Conservation (phyloP, 2,113 vertebrate genomes). For the Tenebrosternarchus preto region DNA sequence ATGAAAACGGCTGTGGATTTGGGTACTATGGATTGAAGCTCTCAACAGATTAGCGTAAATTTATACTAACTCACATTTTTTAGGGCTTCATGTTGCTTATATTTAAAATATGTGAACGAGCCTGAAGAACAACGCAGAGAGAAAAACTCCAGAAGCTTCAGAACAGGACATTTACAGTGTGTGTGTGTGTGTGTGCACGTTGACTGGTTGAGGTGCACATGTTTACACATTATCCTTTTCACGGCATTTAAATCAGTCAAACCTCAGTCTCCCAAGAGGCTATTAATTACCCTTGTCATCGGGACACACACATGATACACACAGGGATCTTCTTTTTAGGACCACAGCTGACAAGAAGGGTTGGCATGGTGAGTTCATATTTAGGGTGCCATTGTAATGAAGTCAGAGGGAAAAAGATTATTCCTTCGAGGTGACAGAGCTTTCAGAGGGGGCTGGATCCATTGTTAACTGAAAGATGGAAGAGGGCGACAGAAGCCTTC, state of each 20-base stretch:
- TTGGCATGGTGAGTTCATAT: conserved; percentile 48
- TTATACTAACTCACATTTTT: too few species aligned
- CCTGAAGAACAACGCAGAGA: background rate
- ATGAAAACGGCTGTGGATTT: too few species aligned
- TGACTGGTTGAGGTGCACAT: conserved; percentile 24
- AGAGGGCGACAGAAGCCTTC: conserved; percentile 44
- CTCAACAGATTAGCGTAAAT: too few species aligned
- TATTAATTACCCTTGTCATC: conserved; percentile 59
- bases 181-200: conserved; percentile 35
- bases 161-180: background rate
- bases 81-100: too few species aligned
- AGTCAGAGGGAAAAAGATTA: conserved; percentile 54
- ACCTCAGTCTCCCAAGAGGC: conserved; percentile 45
- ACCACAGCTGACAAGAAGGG: conserved; percentile 44
- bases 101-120: background rate
- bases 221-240: conserved; percentile 47
- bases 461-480: conserved; percentile 58
- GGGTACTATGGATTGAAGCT: too few species aligned
- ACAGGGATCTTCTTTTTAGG: conserved; percentile 39
- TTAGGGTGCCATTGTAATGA: conserved; percentile 57
- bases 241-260: conserved; percentile 56
- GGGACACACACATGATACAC: conserved; percentile 44
- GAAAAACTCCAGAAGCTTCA: background rate
- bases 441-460: conserved; percentile 42
- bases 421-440: conserved; percentile 53